phyloP scores from a whole-genome alignment of 2,113 vertebrate genomes.

The Anas platyrhynchos region DNA sequence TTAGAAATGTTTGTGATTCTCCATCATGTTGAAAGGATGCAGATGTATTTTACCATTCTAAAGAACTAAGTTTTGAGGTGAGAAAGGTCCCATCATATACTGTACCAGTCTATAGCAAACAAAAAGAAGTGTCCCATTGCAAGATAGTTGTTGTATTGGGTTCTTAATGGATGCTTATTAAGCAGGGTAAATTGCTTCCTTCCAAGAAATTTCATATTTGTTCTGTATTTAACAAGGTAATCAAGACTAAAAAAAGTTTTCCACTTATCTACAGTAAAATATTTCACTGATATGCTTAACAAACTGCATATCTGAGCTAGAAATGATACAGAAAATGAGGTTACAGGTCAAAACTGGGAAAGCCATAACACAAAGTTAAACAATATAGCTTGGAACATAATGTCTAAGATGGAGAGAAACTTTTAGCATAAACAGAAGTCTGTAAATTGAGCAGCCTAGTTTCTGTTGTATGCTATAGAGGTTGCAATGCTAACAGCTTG shows the following conservation, averaged over 20 bases:
- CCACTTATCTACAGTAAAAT: not conserved
- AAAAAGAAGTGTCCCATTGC: not conserved
- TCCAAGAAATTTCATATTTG: not conserved
- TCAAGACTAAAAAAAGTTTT: not conserved
- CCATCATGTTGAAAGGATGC: not conserved
- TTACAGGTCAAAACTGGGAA: not conserved
- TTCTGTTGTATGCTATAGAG: not conserved
- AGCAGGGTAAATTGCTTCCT: not conserved
- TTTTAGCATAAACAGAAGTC: not conserved
- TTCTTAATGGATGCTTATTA: not conserved
- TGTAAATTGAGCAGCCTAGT: not conserved
- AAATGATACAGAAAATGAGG: not conserved
- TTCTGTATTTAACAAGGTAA: not conserved
- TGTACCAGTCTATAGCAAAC: not conserved
- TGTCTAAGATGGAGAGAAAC: not conserved
- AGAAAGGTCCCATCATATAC: not conserved
- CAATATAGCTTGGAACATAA: not conserved
- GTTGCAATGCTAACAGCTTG: slow-evolving; percentile 31
- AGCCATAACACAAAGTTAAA: not conserved
- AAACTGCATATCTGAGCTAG: not conserved
- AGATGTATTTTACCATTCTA: not conserved
- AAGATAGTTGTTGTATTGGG: not conserved
- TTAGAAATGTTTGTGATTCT: not conserved
- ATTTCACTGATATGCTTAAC: not conserved
- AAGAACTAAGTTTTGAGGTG: not conserved